Percentiles rank a stretch among this genome's conserved stretches.
phyloP scores from a whole-genome alignment of 2,888 invertebrate genomes.

The Diarsia dahlii region DNA sequence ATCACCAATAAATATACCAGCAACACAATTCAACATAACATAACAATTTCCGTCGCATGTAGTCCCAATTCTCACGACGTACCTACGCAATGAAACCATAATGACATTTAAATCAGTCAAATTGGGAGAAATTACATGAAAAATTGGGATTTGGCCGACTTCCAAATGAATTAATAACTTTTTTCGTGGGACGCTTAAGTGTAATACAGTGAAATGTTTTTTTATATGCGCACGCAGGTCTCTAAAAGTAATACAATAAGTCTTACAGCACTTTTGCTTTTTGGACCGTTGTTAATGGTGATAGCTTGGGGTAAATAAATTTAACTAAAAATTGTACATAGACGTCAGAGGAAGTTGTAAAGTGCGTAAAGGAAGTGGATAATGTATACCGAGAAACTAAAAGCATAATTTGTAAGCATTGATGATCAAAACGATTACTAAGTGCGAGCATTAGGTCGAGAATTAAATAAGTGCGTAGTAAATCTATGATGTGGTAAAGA shows the following conservation, averaged over 20 bases:
- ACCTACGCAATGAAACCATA: conserved; percentile 51
- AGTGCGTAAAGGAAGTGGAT: conserved; percentile 3
- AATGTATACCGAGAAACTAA: conserved; percentile 11
- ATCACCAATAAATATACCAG: conserved; percentile 54
- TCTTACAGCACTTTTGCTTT: conserved; percentile 17
- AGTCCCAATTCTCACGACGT: conserved; percentile 27
- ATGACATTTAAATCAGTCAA: conserved; percentile 62
- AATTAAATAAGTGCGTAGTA: conserved; percentile 4
- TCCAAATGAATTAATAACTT: conserved; percentile 62
- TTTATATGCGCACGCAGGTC: conserved; percentile 16
- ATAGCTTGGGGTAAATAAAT: conserved; percentile 13
- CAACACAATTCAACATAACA: conserved; percentile 44
- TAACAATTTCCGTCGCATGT: conserved; percentile 31
- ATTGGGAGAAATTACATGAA: conserved; percentile 51
- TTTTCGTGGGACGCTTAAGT: conserved; percentile 43
- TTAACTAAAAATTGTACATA: neutral
- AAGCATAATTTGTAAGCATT: conserved; percentile 12
- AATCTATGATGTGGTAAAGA: conserved; percentile 2
- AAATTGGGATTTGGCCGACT: conserved; percentile 55
- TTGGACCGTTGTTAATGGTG: conserved; percentile 3
- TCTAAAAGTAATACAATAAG: conserved; percentile 42
- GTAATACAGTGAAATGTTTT: conserved; percentile 39
- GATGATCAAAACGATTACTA: conserved; percentile 18
- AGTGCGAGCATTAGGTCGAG: conserved; percentile 2
- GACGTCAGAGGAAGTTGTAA: conserved; percentile 26